phyloP scores from a whole-genome alignment of 1,140 invertebrate species.

The Drosophila takahashii region DNA sequence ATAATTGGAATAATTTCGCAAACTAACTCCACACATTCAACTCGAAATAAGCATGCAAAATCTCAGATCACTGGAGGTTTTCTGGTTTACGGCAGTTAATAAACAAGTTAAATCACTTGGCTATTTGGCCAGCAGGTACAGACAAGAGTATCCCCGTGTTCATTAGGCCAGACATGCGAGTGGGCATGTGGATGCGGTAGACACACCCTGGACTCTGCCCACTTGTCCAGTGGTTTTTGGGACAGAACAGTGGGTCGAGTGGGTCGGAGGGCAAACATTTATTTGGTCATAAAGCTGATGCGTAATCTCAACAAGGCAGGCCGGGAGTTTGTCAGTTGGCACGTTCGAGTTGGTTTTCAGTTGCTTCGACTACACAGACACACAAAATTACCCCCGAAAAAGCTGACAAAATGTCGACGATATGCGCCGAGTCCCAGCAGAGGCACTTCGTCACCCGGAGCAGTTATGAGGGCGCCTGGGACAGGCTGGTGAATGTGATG shows the following conservation, averaged over 20 bases:
- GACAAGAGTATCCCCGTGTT: constrained; percentile 34
- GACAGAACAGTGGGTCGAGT: not conserved
- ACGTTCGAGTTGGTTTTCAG: constrained; percentile 22
- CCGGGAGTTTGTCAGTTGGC: constrained; percentile 19
- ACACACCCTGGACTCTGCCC: constrained; percentile 26
- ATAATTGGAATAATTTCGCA: not conserved
- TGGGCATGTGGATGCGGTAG: constrained; percentile 17
- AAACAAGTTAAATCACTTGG: constrained; percentile 31
- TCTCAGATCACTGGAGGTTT: not conserved
- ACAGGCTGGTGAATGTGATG: constrained; percentile 58
- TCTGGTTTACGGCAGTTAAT: constrained; percentile 23
- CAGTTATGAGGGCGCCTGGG: constrained; percentile 65
- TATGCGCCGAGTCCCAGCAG: not conserved
- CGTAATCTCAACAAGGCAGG: constrained; percentile 70
- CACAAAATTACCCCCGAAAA: not conserved
- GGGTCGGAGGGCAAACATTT: constrained; percentile 40
- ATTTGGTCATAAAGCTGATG: constrained; percentile 72
- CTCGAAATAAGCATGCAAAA: constrained; percentile 1
- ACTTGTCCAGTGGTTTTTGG: not conserved
- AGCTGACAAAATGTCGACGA: not conserved
- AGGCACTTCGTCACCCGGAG: constrained; percentile 58
- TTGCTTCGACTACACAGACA: constrained; percentile 4
- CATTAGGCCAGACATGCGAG: constrained; percentile 55
- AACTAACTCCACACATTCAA: not conserved
- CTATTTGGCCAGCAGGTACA: constrained; percentile 7